These are phyloP conservation scores for Tokudaia muenninki DNA, from an alignment of 2,797 vertebrate genomes.

Conservation along the genomic window DNA sequence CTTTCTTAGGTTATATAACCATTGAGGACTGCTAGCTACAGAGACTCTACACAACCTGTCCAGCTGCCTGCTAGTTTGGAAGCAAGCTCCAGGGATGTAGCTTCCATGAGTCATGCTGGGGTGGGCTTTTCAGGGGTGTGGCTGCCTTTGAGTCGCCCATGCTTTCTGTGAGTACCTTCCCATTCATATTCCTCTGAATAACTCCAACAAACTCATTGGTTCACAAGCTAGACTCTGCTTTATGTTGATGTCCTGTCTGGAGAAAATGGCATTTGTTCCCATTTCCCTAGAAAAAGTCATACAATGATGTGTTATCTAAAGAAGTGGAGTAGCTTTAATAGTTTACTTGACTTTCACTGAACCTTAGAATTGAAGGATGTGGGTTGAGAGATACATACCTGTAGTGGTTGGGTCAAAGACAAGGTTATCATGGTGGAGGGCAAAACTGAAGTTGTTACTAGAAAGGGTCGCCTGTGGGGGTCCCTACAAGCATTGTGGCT, in stretches of 20 bases:
- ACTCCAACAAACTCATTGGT: not conserved
- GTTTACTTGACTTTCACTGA: not conserved
- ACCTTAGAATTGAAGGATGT: not conserved
- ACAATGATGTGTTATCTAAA: not conserved
- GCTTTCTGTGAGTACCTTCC: not conserved
- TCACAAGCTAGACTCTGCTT: not conserved
- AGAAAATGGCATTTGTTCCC: not conserved
- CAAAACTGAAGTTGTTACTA: not conserved
- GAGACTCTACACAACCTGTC: not conserved
- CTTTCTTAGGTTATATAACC: not conserved
- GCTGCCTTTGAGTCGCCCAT: not conserved
- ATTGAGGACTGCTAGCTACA: not conserved
- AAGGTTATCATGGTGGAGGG: not conserved
- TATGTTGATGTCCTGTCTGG: not conserved
- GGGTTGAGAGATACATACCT: not conserved
- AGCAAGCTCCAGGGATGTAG: not conserved
- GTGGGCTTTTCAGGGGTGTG: not conserved
- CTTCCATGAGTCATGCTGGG: not conserved
- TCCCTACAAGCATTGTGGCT: not conserved
- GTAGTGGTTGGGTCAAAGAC: not conserved
- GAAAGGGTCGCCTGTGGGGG: not conserved
- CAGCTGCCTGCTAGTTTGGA: not conserved
- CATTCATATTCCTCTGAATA: not conserved
- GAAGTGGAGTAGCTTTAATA: not conserved
- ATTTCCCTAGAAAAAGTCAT: not conserved